These are phyloP conservation scores for Crocuta crocuta DNA, from an alignment of 2,113 vertebrate species.

Conservation along the genomic window DNA sequence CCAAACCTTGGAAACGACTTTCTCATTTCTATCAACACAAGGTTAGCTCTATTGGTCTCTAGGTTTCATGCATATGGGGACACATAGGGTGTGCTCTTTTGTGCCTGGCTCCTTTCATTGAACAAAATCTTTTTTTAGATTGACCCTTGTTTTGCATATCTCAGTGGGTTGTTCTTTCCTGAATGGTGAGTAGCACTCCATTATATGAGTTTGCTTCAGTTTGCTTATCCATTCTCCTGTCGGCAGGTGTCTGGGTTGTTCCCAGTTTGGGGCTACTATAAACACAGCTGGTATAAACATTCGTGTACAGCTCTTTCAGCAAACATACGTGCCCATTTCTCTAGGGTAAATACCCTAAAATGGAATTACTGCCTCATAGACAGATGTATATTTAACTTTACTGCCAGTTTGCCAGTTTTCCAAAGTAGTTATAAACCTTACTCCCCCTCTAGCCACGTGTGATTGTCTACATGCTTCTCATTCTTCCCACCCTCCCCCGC, in stretches of 20 bases:
- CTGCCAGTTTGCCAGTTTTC: background rate
- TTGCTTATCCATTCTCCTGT: background rate
- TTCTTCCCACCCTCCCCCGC: background rate
- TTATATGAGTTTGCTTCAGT: background rate
- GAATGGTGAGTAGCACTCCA: background rate
- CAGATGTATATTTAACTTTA: background rate
- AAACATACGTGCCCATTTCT: background rate
- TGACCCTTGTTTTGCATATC: background rate
- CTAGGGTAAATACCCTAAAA: background rate
- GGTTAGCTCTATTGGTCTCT: background rate
- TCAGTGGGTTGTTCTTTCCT: background rate
- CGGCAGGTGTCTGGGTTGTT: background rate
- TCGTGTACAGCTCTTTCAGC: background rate
- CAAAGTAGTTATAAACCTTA: background rate
- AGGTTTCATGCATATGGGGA: background rate
- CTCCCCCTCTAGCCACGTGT: background rate
- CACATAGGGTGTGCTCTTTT: background rate
- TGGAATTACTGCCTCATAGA: background rate
- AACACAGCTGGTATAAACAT: background rate
- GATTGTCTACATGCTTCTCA: background rate
- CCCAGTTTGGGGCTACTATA: background rate
- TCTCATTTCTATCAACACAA: background rate
- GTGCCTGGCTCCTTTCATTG: background rate
- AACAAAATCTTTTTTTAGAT: background rate
- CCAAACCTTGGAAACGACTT: background rate